Base-by-base conservation (phyloP, 2,888 invertebrate species). In the Anorthoa munda region DNA sequence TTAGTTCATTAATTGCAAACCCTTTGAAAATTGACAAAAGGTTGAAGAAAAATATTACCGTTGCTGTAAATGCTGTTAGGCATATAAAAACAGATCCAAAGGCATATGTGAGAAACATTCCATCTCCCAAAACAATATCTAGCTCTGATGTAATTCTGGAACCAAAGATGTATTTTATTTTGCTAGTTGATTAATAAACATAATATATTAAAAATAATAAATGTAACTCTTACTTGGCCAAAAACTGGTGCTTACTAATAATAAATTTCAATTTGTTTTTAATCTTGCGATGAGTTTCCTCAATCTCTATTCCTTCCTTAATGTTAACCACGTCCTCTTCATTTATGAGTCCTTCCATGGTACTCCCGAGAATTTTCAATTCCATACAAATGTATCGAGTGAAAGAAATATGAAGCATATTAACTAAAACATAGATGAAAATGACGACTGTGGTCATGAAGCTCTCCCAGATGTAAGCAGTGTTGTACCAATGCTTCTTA, bases 81-180 rank as follows among this genome's bases (percentile, higher is more conserved):
- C 95, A 94, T 83, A 96, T 93, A 67, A 95, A 94, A 45, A 94
- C 88, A 0, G 95, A 92, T 74, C 95, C 95, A 77, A 94, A 92
- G 15, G 90, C 85, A 75, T 94, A 95, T 59, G 92, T 93, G 2
- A 95, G 75, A 61, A 95, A 84, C 92, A 95, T 94, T 45, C 90
- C 91, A 58, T 92, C 91, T 50, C 95, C 95, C 63, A 95, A 82
- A 53, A 94, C 89, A 12, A 69, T 75, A 63, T 95, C 90, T 39
- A 95, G 86, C 53, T 92, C 88, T 53, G 89, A 86, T 4, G 91
- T 87, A n/a, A 92, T 90, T 70, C 95, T 95, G 88, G 80, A 93
- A 93, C 78, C 65, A 61, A 77, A 64, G 45, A 56, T 1, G 12
- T 12, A 0, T 58, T 56, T 23, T 0, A 61, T 21, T 17, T 53